Base-by-base conservation (phyloP, 1,140 invertebrate genomes). In the Drosophila tani region DNA sequence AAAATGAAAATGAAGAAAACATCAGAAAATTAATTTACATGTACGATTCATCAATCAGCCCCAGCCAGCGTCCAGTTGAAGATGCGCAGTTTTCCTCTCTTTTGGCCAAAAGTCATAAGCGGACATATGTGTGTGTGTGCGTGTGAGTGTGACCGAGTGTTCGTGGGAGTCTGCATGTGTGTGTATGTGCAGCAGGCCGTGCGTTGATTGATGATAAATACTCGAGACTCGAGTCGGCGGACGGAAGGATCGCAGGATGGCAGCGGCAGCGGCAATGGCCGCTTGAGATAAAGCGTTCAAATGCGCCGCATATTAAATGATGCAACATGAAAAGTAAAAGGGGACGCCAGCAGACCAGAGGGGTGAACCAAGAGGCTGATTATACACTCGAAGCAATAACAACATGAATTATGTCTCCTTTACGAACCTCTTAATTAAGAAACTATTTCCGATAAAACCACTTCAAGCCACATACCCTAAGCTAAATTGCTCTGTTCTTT, bases 1-100 rank as follows among this genome's bases (percentile, higher is more conserved):
- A 74, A 82, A 75, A 82, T 32, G 32, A 68, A 81, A 82, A 85
- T 85, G 76, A 90, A 85, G 81, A 85, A 85, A 90, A 81, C 86
- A 80, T 76, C 78, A 71, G 85, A 73, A 90, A 90, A 90, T 90
- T 90, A 90, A 90, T 90, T 90, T 90, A 90, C 85, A 90, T 90
- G 71, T 90, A 70, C 85, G 81, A 90, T 90, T 90, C 85, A 90
- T 90, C 85, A 90, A 90, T 90, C 85, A 90, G 80, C 27, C 46
- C 67, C 51, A 64, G 57, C 69, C 56, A 56, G 50, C 24, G 55
- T 66, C 64, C 67, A 74, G 60, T 57, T 51, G 66, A 70, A 83
- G 81, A 78, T 69, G 74, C 69, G 75, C 81, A 68, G 68, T 41
- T 38, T 40, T 70, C 69, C 21, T 50, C 24, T 38, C n/a, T 60